Evolutionary conservation across 2,888 invertebrate genomes (phyloP).

Genomic region (Harpalus rubripes): DNA sequence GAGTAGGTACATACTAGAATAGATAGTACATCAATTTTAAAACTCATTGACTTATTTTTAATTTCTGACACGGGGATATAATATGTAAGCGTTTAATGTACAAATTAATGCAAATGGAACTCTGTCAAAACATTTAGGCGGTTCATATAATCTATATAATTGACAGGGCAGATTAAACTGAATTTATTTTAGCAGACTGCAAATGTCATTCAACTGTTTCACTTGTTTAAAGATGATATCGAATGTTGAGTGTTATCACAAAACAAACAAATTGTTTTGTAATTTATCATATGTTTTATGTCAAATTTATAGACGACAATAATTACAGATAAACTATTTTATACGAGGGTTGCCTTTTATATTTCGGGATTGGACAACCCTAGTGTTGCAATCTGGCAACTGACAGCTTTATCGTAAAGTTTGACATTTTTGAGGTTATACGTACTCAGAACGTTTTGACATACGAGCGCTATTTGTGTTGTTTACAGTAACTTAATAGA

Average conservation of each 20-base stretch:
- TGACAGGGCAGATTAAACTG: neutral
- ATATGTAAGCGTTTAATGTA: constrained; percentile 19
- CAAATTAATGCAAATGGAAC: constrained; percentile 27
- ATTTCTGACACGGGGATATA: constrained; percentile 15
- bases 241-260: constrained; percentile 9
- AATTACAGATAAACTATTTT: neutral
- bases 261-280: constrained; percentile 33
- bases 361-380: too few species aligned
- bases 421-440: too few species aligned
- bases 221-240: constrained; percentile 39
- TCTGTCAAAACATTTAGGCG: constrained; percentile 23
- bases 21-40: neutral
- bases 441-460: too few species aligned
- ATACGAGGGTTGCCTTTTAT: too few species aligned
- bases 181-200: constrained; percentile 14
- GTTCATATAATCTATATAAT: constrained; percentile 16
- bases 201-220: constrained; percentile 51
- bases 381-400: too few species aligned
- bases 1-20: neutral
- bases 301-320: neutral
- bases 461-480: too few species aligned
- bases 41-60: neutral
- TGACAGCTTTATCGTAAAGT: too few species aligned
- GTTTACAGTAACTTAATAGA: too few species aligned
- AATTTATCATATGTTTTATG: constrained; percentile 42